Base-by-base conservation (phyloP, 2,113 vertebrate species). In the Rhinolophus sinicus region DNA sequence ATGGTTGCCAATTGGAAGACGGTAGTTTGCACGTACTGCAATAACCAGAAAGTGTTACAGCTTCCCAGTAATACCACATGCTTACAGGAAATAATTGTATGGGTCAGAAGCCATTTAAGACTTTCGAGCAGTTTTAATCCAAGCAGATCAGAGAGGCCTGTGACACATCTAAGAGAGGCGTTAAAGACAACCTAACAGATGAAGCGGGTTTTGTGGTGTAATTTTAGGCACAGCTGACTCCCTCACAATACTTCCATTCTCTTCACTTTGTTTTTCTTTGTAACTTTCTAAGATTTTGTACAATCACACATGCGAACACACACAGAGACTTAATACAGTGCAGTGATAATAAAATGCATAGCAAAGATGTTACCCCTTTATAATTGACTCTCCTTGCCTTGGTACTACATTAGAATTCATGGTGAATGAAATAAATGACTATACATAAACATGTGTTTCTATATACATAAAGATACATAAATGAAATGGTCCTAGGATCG, bases 101-200 rank as follows among this genome's bases (percentile, higher is more conserved):
- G 35, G 52, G 16, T 83, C 30, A 96, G 94, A 91, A 83, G 21
- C n/a, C 58, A 92, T 50, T 84, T 58, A 77, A 93, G 60, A 70
- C 14, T 52, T 70, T 83, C 16, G 81, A 90, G 54, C 44, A 83
- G 15, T 73, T 94, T 80, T 86, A 96, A 91, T 92, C 15, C 38
- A 90, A 75, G 73, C 13, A 83, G 28, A 78, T 60, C 10, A 77
- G 60, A 38, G 9, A 72, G 14, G 33, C n/a, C 52, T 80, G 28
- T 70, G 88, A 72, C 77, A 92, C 52, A 44, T 64, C 1, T n/a
- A 50, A 85, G 26, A 33, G 5, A 56, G 21, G 8, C 64, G 30
- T n/a, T 84, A 83, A 78, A 73, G 58, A 87, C 86, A 60, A 58
- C 24, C 65, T 67, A 81, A 87, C 14, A 94, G 38, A 52, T 67